These are phyloP conservation scores for Periphyllus acericola DNA, from an alignment of 2,888 invertebrate species.

Conservation along the genomic window DNA sequence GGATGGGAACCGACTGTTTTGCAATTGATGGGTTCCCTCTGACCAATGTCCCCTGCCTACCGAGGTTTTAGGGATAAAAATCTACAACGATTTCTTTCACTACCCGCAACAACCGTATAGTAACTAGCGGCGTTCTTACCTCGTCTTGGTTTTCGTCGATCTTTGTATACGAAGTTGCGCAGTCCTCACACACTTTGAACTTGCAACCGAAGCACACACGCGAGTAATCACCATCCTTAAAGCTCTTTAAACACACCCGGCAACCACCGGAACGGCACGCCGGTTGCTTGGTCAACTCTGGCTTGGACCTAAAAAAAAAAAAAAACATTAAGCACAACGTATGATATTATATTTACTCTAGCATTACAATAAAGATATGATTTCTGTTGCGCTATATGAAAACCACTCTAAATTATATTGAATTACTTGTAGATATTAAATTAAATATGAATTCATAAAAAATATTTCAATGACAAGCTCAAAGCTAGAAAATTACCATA, in stretches of 20 bases:
- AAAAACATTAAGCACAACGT: neutral
- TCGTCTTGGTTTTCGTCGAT: slow-evolving; percentile 84
- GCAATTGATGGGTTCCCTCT: slow-evolving; percentile 33
- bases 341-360: too few species aligned
- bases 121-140: slow-evolving; percentile 70
- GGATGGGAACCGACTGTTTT: slow-evolving; percentile 54
- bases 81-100: slow-evolving; percentile 18
- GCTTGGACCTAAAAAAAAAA: slow-evolving; percentile 17
- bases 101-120: neutral
- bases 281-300: slow-evolving; percentile 68
- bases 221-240: slow-evolving; percentile 88
- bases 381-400: too few species aligned
- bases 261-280: slow-evolving; percentile 82
- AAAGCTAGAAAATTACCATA: too few species aligned
- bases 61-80: slow-evolving; percentile 28
- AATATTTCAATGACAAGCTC: too few species aligned
- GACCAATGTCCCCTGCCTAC: slow-evolving; percentile 13
- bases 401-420: too few species aligned
- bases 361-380: too few species aligned
- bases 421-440: too few species aligned
- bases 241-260: slow-evolving; percentile 86
- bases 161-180: slow-evolving; percentile 86
- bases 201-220: slow-evolving; percentile 90
- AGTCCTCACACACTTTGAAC: slow-evolving; percentile 91
- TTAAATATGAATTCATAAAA: too few species aligned